These are phyloP conservation scores for Lytechinus pictus DNA, from an alignment of 35 echinoderm and acorn worm species.

Conservation along the genomic window DNA sequence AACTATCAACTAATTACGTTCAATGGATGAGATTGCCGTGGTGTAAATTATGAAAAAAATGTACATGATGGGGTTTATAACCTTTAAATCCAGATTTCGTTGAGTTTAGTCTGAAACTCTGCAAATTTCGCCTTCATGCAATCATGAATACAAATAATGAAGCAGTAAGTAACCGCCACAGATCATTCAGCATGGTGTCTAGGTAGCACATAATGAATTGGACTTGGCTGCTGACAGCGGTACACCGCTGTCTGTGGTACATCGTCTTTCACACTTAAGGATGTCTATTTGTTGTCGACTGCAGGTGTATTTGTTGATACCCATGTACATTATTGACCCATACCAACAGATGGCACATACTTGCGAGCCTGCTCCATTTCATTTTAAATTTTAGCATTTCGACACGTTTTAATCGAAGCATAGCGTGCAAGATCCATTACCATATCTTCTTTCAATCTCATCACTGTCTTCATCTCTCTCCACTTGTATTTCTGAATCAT, in stretches of 20 bases:
- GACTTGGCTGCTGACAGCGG: neutral
- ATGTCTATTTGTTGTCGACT: neutral
- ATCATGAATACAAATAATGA: neutral
- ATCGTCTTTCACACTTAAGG: neutral
- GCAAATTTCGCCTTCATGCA: no score
- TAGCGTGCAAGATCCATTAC: neutral
- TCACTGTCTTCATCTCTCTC: neutral
- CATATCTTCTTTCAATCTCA: neutral
- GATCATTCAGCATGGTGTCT: no score
- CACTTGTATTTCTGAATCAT: neutral
- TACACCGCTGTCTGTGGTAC: no score
- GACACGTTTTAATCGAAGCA: neutral
- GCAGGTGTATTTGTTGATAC: neutral
- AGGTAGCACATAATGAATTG: neutral
- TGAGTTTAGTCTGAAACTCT: no score
- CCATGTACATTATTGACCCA: neutral
- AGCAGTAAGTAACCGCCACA: neutral
- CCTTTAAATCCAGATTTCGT: no score
- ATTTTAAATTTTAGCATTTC: neutral
- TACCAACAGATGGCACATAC: neutral
- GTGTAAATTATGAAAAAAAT: no score
- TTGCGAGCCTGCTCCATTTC: neutral
- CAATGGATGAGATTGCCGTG: no score
- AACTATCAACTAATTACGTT: no score
- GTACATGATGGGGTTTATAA: no score